These are phyloP conservation scores for Axinella damicornis DNA, from an alignment of 37 sponge, comb jelly and placozoan genomes.

Conservation along the genomic window DNA sequence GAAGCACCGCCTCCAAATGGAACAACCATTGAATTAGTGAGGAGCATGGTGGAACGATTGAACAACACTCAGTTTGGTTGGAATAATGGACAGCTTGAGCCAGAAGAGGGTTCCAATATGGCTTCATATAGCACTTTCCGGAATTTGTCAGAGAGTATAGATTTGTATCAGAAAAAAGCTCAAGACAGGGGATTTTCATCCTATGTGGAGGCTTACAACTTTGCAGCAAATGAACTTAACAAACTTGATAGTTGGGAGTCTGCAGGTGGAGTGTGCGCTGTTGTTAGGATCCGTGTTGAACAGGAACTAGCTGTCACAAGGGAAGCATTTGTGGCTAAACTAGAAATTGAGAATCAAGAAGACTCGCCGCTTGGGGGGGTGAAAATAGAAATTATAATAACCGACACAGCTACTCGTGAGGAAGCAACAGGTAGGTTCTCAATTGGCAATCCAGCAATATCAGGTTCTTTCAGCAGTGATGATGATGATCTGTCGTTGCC, in stretches of 20 bases:
- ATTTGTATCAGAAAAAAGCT: constrained; percentile 8
- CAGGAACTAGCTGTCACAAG: constrained; percentile 48
- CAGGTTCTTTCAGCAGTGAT: constrained; percentile 15
- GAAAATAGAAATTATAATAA: constrained; percentile 16
- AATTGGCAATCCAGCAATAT: constrained; percentile 28
- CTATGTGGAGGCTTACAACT: constrained; percentile 40
- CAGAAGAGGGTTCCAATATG: constrained; percentile 13
- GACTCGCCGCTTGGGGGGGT: background rate
- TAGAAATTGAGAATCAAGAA: constrained; percentile 55
- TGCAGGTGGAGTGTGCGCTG: constrained; percentile 43
- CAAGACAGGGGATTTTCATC: constrained; percentile 19
- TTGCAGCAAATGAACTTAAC: constrained; percentile 2
- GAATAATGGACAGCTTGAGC: constrained; percentile 46
- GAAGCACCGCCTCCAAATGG: constrained; percentile 29
- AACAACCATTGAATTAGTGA: constrained; percentile 30
- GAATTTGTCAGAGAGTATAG: background rate
- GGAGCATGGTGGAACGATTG: constrained; percentile 13
- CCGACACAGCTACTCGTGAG: background rate
- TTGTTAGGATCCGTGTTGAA: constrained; percentile 49
- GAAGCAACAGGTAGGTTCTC: constrained; percentile 17
- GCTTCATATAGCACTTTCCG: constrained; percentile 13
- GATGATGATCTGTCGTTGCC: background rate
- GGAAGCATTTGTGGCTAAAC: constrained; percentile 47
- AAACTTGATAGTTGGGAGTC: constrained; percentile 14
- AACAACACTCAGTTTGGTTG: constrained; percentile 50